These are phyloP conservation scores for Drosophila lini DNA, from an alignment of 1,140 invertebrate genomes.

Conservation along the genomic window DNA sequence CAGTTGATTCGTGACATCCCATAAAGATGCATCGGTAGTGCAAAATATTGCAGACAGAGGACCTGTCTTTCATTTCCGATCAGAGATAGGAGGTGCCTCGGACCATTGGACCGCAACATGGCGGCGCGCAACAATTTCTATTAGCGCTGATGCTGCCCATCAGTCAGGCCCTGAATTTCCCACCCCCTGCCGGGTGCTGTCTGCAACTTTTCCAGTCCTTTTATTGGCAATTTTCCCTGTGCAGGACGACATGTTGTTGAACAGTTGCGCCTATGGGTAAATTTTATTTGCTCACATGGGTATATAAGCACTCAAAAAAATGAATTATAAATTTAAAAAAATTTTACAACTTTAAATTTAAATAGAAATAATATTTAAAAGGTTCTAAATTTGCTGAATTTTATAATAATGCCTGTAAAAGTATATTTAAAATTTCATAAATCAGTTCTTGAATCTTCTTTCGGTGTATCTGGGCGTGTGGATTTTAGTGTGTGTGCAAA, in stretches of 20 bases:
- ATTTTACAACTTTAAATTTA: too few relatives aligned
- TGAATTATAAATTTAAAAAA: too few relatives aligned
- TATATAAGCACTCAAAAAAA: conserved; percentile 1
- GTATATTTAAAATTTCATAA: background rate
- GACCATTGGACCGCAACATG: conserved; percentile 36
- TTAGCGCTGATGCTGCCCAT: conserved; percentile 61
- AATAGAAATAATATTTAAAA: background rate
- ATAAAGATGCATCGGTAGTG: conserved; percentile 16
- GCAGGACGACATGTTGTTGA: conserved; percentile 57
- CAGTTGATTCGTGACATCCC: conserved; percentile 30
- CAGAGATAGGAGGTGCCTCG: conserved; percentile 54
- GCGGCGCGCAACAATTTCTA: conserved; percentile 72
- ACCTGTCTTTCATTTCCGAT: conserved; percentile 50
- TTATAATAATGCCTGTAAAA: background rate
- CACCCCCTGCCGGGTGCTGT: background rate
- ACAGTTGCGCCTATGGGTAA: conserved; percentile 51
- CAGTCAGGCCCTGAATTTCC: conserved; percentile 1
- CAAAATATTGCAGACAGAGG: background rate
- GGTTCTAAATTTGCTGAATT: background rate
- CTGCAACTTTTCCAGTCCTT: conserved; percentile 26
- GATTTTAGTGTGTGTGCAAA: conserved; percentile 17
- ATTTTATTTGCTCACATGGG: conserved; percentile 43
- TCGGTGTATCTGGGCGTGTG: conserved; percentile 7
- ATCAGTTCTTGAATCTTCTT: background rate
- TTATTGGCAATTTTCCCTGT: conserved; percentile 50